A percentile compares a stretch with the other conserved stretches of the same genome.
Conservation (phyloP, 1,140 invertebrate species). For the Procambarus virginalis region DNA sequence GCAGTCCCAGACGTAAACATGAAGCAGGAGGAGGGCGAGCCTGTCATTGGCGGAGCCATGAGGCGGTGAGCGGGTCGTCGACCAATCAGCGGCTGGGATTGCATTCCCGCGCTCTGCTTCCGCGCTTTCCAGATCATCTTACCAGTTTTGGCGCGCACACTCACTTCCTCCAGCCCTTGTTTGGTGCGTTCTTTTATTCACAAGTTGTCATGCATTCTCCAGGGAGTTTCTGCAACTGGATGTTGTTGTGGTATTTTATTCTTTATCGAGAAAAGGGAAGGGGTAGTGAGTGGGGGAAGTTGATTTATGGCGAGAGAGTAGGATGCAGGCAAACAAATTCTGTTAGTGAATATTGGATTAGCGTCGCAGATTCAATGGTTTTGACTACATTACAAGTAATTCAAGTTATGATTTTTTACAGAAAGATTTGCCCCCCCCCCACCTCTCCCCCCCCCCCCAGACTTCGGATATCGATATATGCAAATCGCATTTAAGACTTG, state of each 20-base stretch:
- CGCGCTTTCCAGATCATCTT: conserved; percentile 13
- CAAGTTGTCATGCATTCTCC: conserved; percentile 34
- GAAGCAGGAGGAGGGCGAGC: background rate
- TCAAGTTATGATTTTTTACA: conserved; percentile 17
- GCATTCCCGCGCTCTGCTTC: background rate
- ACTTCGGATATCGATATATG: background rate
- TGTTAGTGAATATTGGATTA: conserved; percentile 9
- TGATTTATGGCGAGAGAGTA: conserved; percentile 20
- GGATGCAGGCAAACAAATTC: conserved; percentile 18
- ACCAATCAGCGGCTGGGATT: background rate
- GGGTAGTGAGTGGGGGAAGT: background rate
- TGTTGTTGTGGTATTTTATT: conserved; percentile 38
- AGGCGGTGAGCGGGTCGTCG: background rate
- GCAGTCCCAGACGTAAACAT: conserved; percentile 8
- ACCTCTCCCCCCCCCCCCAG: background rate
- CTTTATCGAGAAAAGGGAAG: background rate
- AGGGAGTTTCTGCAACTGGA: conserved; percentile 30
- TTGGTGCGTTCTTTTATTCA: conserved; percentile 21
- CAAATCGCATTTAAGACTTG: background rate
- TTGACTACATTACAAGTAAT: background rate
- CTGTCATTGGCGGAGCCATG: background rate
- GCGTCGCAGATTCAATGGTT: background rate
- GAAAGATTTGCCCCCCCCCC: background rate
- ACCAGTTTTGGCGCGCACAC: conserved; percentile 1
- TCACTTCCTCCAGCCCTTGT: conserved; percentile 21